phyloP scores from a whole-genome alignment of 2,797 vertebrate species.

The Ateles fusciceps region DNA sequence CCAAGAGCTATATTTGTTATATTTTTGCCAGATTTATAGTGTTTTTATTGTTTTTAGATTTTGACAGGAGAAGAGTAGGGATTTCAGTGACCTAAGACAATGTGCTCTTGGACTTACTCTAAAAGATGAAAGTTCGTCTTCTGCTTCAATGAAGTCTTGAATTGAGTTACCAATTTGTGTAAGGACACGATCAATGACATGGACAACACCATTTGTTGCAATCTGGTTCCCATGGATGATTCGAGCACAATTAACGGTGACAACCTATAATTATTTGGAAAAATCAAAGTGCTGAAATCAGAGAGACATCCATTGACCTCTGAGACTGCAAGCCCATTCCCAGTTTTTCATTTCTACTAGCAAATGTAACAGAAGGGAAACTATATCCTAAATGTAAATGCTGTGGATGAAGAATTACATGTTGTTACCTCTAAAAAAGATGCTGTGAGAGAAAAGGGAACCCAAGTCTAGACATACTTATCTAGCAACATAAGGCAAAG shows the following conservation, averaged over 20 bases:
- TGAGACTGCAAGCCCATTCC: background rate
- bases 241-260: conserved; percentile 98
- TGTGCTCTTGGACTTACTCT: conserved; percentile 83
- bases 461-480: background rate
- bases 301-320: background rate
- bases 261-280: conserved; percentile 86
- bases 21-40: background rate
- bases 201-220: conserved; percentile 98
- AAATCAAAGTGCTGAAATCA: background rate
- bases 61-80: background rate
- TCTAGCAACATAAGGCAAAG: background rate
- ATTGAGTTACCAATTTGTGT: conserved; percentile 91
- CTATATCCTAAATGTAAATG: background rate
- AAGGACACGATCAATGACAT: conserved; percentile 95
- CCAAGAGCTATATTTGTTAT: background rate
- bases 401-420: background rate
- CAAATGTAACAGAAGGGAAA: background rate
- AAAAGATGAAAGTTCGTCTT: conserved; percentile 93
- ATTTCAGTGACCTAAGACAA: background rate
- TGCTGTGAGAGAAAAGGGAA: background rate
- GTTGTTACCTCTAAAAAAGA: background rate
- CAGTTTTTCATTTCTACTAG: background rate
- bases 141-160: conserved; percentile 88
- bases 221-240: conserved; percentile 96
- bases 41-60: background rate